phyloP scores from a whole-genome alignment of 2,113 vertebrate genomes.

The Donacobius atricapilla region DNA sequence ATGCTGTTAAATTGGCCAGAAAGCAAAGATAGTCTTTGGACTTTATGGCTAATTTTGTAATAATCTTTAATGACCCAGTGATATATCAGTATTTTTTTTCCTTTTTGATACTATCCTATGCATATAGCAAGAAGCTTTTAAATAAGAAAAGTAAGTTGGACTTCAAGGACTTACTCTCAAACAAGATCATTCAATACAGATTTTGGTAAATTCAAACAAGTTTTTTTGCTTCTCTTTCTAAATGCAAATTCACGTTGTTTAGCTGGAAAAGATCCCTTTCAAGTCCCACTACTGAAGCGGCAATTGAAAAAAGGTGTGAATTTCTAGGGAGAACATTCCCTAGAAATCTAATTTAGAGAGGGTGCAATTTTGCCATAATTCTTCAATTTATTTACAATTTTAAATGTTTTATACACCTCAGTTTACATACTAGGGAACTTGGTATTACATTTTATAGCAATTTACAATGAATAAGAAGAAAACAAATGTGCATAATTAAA shows the following conservation, averaged over 20 bases:
- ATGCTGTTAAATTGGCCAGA: background rate
- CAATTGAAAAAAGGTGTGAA: background rate
- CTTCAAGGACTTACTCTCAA: background rate
- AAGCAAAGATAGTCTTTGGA: background rate
- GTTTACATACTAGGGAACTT: conserved; percentile 49
- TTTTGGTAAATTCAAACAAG: background rate
- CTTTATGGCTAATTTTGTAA: background rate
- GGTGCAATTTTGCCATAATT: background rate
- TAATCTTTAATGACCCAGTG: background rate
- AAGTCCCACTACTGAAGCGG: background rate
- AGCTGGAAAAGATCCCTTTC: background rate
- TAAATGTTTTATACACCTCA: conserved; percentile 55
- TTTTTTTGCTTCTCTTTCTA: background rate
- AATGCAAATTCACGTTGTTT: background rate
- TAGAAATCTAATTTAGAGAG: background rate
- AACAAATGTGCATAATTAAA: conserved; percentile 50
- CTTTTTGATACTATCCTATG: background rate
- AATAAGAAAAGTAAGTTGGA: background rate
- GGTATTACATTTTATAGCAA: conserved; percentile 20
- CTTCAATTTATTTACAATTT: conserved; percentile 66
- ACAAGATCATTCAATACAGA: background rate
- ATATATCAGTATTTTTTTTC: background rate
- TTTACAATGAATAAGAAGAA: conserved; percentile 36
- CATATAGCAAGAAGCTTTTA: background rate
- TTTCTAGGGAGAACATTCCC: background rate